Conservation (phyloP, 2,888 invertebrate species). For the Eilema sororculum region DNA sequence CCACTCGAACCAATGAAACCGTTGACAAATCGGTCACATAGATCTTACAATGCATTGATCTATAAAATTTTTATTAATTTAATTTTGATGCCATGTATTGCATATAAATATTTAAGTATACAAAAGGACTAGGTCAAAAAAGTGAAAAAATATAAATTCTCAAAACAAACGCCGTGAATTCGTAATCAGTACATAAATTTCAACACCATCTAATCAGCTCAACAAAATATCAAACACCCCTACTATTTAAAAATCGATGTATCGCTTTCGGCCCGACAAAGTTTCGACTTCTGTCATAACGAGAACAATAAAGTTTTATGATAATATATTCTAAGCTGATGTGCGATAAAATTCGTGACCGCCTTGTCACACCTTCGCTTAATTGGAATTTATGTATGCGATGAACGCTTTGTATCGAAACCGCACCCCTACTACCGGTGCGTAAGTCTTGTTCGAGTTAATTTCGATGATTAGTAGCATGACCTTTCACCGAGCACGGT, state of each 20-base stretch:
- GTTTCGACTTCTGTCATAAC: conserved; percentile 64
- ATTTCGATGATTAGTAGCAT: conserved; percentile 39
- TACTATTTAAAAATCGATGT: conserved; percentile 34
- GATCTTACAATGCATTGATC: too few relatives aligned
- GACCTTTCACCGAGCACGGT: conserved; percentile 37
- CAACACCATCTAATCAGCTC: conserved; percentile 29
- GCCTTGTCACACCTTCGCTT: conserved; percentile 75
- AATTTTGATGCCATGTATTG: background rate
- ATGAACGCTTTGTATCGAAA: conserved; percentile 60
- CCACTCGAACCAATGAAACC: too few relatives aligned
- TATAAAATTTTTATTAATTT: background rate
- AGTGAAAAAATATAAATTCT: conserved; percentile 10
- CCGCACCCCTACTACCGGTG: conserved; percentile 42
- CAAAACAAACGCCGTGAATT: conserved; percentile 24
- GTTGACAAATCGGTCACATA: too few relatives aligned
- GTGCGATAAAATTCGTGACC: conserved; percentile 70
- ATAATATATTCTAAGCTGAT: conserved; percentile 66
- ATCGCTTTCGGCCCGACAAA: conserved; percentile 51
- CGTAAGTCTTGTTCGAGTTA: conserved; percentile 32
- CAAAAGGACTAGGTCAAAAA: background rate
- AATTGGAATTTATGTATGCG: conserved; percentile 84
- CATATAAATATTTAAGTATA: background rate
- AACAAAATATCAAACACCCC: conserved; percentile 29
- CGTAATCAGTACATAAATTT: conserved; percentile 35
- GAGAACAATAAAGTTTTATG: conserved; percentile 72